Percentiles rank a stretch among this genome's conserved stretches.
Evolutionary conservation across 1,140 invertebrate genomes (phyloP).

Genomic region (Dryas iulia): DNA sequence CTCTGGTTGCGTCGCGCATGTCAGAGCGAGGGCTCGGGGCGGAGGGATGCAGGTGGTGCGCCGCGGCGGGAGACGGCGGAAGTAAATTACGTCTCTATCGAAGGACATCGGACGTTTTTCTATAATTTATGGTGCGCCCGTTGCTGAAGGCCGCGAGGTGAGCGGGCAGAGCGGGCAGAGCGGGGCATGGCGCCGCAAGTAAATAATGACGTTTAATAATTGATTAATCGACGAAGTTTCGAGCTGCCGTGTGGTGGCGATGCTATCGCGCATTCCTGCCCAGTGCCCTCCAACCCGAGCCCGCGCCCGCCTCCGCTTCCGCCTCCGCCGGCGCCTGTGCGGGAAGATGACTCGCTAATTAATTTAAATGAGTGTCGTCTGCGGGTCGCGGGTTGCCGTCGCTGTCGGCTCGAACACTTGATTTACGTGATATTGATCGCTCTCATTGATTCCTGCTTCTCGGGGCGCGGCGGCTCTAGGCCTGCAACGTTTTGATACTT

Average conservation of each 20-base stretch:
- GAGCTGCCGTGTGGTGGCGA: slow-evolving; percentile 35
- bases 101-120: slow-evolving; percentile 36
- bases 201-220: slow-evolving; percentile 70
- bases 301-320: neutral
- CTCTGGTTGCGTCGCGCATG: neutral
- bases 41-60: neutral
- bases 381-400: slow-evolving; percentile 7
- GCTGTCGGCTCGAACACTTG: slow-evolving; percentile 28
- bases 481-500: too few relatives aligned
- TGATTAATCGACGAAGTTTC: slow-evolving; percentile 55
- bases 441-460: neutral
- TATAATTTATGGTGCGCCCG: slow-evolving; percentile 15
- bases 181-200: slow-evolving; percentile 22
- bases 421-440: slow-evolving; percentile 48
- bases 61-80: slow-evolving; percentile 34
- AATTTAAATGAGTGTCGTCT: slow-evolving; percentile 57
- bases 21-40: neutral
- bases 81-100: slow-evolving; percentile 57
- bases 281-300: neutral
- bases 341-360: slow-evolving; percentile 51
- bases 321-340: neutral
- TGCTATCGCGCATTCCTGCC: slow-evolving; percentile 50
- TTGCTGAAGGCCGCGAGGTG: slow-evolving; percentile 6
- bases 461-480: neutral
- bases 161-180: slow-evolving; percentile 35